phyloP scores from a whole-genome alignment of 2,888 invertebrate genomes.

The Ichneumoninae sp. region DNA sequence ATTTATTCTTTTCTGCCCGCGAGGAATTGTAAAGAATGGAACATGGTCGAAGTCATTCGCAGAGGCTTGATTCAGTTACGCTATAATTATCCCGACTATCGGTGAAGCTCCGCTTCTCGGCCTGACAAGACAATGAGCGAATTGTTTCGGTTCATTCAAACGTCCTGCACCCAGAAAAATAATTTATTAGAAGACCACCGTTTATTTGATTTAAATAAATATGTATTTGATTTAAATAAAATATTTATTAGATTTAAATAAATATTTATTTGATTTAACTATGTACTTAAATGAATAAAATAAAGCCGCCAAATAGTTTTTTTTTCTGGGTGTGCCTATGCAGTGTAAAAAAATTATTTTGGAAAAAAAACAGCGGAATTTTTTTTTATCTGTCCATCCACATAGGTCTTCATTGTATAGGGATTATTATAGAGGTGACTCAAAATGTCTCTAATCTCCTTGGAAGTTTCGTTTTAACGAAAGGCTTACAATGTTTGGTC shows the following conservation, averaged over 20 bases:
- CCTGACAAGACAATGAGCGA: neutral
- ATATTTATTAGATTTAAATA: too few species aligned
- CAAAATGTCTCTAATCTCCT: neutral
- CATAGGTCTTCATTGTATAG: neutral
- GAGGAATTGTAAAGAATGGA: neutral
- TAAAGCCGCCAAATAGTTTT: too few species aligned
- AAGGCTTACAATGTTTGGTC: too few species aligned
- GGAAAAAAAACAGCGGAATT: neutral
- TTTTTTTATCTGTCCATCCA: neutral
- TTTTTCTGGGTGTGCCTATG: neutral
- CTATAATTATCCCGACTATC: neutral
- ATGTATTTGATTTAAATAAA: too few species aligned
- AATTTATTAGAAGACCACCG: too few species aligned
- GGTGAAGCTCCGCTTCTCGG: neutral
- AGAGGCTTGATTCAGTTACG: neutral
- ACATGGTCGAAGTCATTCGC: neutral
- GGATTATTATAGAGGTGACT: neutral
- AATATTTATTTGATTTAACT: too few species aligned
- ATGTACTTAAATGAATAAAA: too few species aligned
- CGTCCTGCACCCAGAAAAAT: too few species aligned
- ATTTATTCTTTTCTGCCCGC: constrained; percentile 17
- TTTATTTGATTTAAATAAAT: too few species aligned
- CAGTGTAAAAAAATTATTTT: neutral
- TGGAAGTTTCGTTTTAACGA: too few species aligned
- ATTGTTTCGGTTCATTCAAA: neutral